Base-by-base conservation (phyloP, 1,140 invertebrate genomes). In the Pinna nobilis region DNA sequence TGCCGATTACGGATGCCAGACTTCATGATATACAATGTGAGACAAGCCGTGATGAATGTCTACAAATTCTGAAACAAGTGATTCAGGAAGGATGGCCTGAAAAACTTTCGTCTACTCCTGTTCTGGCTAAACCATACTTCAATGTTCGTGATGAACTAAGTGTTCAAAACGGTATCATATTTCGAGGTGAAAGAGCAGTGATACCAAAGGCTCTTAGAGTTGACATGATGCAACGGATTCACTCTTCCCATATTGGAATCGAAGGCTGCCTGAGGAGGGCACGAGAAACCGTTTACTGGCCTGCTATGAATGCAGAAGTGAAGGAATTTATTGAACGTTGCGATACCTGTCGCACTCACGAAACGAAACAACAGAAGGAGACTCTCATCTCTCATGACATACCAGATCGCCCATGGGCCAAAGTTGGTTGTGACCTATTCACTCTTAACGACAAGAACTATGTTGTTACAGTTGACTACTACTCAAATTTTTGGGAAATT, bases 151-250 rank as follows among this genome's bases (percentile, higher is more conserved):
- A 80, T 66, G 63, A 80, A 60, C 23, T 78, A 11, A 44, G 63
- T 9, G 53, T 81, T 20, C 73, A 78, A 67, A 66, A 81, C 68
- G 79, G 78, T 11, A 41, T 82, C 1, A 72, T 81, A 4, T 74
- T 72, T 15, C 68, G 70, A 65, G 75, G 79, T 23, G 35, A 68
- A 25, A 69, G 65, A 74, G 60, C 76, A 9, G 60, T 80, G 3
- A 73, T 81, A 15, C 79, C 77, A 23, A 9, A 39, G 13, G 6
- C 13, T 13, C 25, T 78, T 25, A 23, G 76, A 28, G 20, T 15
- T 18, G 71, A 83, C 20, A 71, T 80, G 59, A 53, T 69, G 30
- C 47, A 41, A 13, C 47, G 60, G 25, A 11, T 65, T n/a, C 79
- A 81, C 44, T 55, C 61, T 1, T 67, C 60, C 47, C 80, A 80